Evolutionary conservation across 2,797 vertebrate genomes (phyloP).

Genomic region (Spheniscus humboldti): DNA sequence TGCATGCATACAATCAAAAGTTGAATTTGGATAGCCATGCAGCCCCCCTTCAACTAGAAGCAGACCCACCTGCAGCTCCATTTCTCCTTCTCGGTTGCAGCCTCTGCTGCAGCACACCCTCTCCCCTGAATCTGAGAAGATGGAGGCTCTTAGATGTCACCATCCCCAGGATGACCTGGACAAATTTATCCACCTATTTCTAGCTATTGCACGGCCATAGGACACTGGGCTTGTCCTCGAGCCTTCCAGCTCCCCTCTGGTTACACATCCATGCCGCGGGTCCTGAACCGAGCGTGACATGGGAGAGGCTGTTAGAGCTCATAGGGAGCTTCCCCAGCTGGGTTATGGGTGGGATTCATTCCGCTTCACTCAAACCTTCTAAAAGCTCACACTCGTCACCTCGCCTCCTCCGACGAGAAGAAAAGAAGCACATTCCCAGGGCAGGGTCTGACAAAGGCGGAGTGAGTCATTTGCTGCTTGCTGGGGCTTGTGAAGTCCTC

Average conservation of each 20-base stretch:
- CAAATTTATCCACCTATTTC: neutral
- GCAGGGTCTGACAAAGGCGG: conserved; percentile 27
- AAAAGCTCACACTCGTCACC: neutral
- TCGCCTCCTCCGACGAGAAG: neutral
- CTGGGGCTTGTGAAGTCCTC: conserved; percentile 25
- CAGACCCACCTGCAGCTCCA: neutral
- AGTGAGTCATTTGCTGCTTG: conserved; percentile 33
- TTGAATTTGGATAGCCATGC: neutral
- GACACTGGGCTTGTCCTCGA: neutral
- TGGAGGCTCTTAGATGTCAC: neutral
- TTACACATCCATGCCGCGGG: accelerated
- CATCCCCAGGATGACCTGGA: neutral
- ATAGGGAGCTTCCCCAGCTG: neutral
- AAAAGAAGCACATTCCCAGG: neutral
- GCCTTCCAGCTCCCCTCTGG: neutral
- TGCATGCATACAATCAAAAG: neutral
- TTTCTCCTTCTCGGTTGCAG: neutral
- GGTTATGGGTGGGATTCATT: neutral
- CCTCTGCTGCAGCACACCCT: neutral
- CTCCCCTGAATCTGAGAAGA: neutral
- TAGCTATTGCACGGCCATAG: neutral
- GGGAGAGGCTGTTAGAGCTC: neutral
- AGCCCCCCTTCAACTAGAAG: neutral
- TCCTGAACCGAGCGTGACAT: accelerated
- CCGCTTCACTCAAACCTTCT: neutral